A percentile compares a stretch with the other conserved stretches of the same genome.
These are phyloP conservation scores for Buphagus erythrorhynchus DNA, from an alignment of 2,797 vertebrate species.

Conservation along the genomic window DNA sequence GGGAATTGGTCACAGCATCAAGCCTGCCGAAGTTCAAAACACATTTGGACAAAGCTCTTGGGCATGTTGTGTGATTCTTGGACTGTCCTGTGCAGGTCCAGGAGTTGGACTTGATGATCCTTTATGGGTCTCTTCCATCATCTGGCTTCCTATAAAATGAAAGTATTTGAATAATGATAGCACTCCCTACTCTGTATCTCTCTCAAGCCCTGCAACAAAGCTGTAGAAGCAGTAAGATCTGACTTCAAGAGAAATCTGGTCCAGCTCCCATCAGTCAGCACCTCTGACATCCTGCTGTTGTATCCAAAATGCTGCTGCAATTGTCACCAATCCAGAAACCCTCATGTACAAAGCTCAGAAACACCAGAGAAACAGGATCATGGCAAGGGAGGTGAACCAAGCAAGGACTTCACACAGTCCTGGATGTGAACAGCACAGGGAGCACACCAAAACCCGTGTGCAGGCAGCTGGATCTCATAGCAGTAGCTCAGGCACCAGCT, in stretches of 20 bases:
- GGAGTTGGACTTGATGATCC: not conserved
- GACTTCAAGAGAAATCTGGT: not conserved
- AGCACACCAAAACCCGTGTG: accelerated
- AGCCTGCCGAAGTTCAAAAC: not conserved
- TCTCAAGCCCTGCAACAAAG: not conserved
- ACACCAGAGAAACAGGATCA: accelerated
- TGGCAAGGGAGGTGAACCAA: not conserved
- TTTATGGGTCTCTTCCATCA: not conserved
- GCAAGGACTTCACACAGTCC: not conserved
- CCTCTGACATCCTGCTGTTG: not conserved
- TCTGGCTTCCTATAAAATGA: not conserved
- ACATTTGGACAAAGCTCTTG: not conserved
- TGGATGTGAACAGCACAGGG: not conserved
- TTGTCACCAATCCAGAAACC: not conserved
- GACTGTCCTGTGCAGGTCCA: not conserved
- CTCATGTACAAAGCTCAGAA: not conserved
- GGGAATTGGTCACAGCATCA: not conserved
- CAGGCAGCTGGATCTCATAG: not conserved
- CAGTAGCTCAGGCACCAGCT: not conserved
- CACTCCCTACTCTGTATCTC: not conserved
- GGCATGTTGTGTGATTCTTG: not conserved
- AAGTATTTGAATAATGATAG: not conserved
- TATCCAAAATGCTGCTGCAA: accelerated
- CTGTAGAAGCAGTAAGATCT: not conserved
- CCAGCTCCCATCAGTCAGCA: not conserved